Percentiles rank a stretch among this genome's conserved stretches.
phyloP scores from a whole-genome alignment of 1,140 invertebrate species.

The Papilio helenus region DNA sequence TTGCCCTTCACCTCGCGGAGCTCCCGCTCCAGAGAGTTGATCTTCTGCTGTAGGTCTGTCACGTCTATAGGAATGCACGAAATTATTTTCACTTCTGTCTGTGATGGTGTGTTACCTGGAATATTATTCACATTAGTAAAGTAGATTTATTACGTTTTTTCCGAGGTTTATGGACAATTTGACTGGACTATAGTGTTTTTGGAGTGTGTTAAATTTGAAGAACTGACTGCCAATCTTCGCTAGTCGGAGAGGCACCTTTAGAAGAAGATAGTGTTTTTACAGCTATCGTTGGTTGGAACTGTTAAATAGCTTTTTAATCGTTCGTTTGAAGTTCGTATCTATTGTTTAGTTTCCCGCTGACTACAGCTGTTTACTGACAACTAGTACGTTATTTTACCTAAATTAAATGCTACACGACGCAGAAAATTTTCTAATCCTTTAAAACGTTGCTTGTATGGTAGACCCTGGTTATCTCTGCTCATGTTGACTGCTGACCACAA shows the following conservation, averaged over 20 bases:
- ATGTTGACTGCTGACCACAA: slow-evolving; percentile 43
- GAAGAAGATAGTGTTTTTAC: no score
- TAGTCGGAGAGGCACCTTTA: no score
- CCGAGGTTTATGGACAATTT: neutral
- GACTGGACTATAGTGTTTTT: no score
- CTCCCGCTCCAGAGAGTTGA: slow-evolving; percentile 64
- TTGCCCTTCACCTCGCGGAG: slow-evolving; percentile 52
- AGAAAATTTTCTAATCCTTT: slow-evolving; percentile 75
- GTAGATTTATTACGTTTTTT: neutral
- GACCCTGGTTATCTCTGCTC: slow-evolving; percentile 60
- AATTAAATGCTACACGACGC: slow-evolving; percentile 71
- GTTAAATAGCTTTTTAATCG: neutral
- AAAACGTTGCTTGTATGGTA: slow-evolving; percentile 56
- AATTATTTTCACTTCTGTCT: slow-evolving; percentile 78
- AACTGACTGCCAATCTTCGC: no score
- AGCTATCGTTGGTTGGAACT: neutral
- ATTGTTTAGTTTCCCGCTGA: neutral
- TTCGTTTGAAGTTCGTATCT: neutral
- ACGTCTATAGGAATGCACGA: slow-evolving; percentile 78
- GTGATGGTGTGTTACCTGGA: slow-evolving; percentile 72
- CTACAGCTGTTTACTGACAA: neutral
- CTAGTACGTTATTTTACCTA: slow-evolving; percentile 54
- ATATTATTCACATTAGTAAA: slow-evolving; percentile 18
- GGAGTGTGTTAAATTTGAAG: no score
- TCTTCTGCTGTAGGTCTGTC: slow-evolving; percentile 73